Evolutionary conservation across 2,888 invertebrate species (phyloP).

Genomic region (Microctonus aethiopoides): DNA sequence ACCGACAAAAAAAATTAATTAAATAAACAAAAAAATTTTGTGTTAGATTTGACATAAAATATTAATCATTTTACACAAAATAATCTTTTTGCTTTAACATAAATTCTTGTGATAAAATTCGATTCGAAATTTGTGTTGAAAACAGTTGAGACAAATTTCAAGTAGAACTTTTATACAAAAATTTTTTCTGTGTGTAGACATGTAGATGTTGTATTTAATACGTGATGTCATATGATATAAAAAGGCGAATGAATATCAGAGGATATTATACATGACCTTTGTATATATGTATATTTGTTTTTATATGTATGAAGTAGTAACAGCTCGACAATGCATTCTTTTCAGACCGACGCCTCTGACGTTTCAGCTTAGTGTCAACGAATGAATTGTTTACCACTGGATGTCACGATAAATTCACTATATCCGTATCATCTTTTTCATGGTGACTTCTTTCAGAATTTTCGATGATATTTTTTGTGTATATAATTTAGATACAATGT

Average conservation of each 20-base stretch:
- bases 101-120: too few relatives aligned
- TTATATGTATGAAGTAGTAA: neutral
- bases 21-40: too few relatives aligned
- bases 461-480: neutral
- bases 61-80: too few relatives aligned
- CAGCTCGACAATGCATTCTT: neutral
- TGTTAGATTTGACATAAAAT: too few relatives aligned
- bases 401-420: neutral
- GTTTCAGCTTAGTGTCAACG: neutral
- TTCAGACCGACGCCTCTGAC: neutral
- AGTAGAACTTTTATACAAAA: too few relatives aligned
- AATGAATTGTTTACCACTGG: neutral
- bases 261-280: conserved; percentile 10
- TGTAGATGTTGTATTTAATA: too few relatives aligned
- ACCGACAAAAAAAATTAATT: too few relatives aligned
- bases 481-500: too few relatives aligned
- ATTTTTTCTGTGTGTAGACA: too few relatives aligned
- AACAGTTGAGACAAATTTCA: too few relatives aligned
- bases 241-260: neutral
- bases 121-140: too few relatives aligned
- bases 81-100: too few relatives aligned
- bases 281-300: neutral
- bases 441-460: neutral
- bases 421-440: neutral
- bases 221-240: neutral